A percentile compares a stretch with the other conserved stretches of the same genome.
Conservation (phyloP, 2,113 vertebrate genomes). For the Pterocles gutturalis region DNA sequence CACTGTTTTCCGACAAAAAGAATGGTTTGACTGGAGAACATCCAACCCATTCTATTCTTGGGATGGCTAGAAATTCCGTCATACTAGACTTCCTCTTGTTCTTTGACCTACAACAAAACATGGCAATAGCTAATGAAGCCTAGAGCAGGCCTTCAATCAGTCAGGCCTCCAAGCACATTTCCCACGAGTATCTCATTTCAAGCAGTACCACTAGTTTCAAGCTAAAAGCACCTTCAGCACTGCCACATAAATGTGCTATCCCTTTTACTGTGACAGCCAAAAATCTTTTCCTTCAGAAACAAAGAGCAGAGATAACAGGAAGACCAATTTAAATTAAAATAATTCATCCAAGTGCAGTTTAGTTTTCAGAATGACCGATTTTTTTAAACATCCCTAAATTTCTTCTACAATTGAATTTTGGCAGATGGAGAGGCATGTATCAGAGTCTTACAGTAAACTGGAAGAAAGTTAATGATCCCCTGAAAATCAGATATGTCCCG, state of each 20-base stretch:
- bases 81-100: neutral
- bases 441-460: neutral
- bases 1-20: neutral
- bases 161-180: neutral
- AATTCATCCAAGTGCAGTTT: neutral
- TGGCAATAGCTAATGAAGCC: neutral
- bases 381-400: neutral
- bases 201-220: neutral
- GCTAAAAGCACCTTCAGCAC: neutral
- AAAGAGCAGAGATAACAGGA: neutral
- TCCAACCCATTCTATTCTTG: neutral
- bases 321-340: neutral
- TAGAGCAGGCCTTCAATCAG: neutral
- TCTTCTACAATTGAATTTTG: neutral
- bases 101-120: neutral
- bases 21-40: neutral
- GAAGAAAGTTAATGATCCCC: neutral
- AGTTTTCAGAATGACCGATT: neutral
- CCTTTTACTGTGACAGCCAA: neutral
- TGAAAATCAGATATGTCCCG: neutral
- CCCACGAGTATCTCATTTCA: neutral
- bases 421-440: neutral
- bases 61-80: neutral
- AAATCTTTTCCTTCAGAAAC: neutral
- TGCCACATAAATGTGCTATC: neutral